Percentiles rank a stretch among this genome's conserved stretches.
Conservation (phyloP, 2,113 vertebrate species). For the Blennius ocellaris region DNA sequence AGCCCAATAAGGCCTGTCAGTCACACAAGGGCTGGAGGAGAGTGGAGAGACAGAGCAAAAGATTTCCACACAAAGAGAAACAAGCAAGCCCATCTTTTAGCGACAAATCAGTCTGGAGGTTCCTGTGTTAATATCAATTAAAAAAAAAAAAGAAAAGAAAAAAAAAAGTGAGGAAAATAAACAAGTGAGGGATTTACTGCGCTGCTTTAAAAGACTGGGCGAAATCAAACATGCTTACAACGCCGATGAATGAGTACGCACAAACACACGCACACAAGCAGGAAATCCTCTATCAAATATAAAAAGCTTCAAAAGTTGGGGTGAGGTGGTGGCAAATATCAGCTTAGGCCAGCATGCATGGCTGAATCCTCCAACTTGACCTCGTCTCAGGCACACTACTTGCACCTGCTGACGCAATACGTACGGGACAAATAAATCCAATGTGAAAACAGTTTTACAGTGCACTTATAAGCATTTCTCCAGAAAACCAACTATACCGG, state of each 20-base stretch:
- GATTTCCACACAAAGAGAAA: constrained; percentile 99
- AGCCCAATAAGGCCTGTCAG: constrained; percentile 99
- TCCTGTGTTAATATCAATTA: constrained; percentile 92
- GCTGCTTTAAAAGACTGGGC: constrained; percentile 70
- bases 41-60: constrained; percentile 95
- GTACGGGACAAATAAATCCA: constrained; percentile 14
- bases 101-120: constrained; percentile 94
- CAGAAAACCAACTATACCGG: neutral
- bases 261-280: neutral
- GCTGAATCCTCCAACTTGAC: constrained; percentile 1
- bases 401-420: constrained; percentile 41
- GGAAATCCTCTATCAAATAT: neutral
- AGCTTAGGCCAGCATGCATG: constrained; percentile 3
- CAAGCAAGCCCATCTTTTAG: constrained; percentile 99
- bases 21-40: constrained; percentile 92
- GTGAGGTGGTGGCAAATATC: constrained; percentile 1
- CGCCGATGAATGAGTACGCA: neutral
- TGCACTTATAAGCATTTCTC: neutral
- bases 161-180: constrained; percentile 85
- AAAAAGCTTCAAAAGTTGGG: constrained; percentile 31
- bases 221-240: constrained; percentile 61
- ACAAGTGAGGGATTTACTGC: constrained; percentile 87
- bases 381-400: constrained; percentile 13
- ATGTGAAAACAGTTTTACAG: constrained; percentile 13
- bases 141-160: no score